Conservation (phyloP, 2,888 invertebrate species). For the Monopis laevigella region DNA sequence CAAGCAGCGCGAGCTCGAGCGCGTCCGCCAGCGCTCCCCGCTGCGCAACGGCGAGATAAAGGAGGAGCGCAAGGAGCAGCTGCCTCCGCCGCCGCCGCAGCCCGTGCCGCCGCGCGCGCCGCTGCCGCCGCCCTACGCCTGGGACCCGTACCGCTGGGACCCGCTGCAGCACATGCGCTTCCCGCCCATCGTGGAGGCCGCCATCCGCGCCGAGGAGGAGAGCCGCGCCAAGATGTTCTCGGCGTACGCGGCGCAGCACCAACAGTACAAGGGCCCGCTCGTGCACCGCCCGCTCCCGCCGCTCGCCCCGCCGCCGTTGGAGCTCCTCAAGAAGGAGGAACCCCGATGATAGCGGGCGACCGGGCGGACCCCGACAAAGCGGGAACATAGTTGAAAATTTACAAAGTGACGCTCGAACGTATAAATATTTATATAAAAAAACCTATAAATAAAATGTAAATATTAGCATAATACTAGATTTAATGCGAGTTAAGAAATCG, state of each 20-base stretch:
- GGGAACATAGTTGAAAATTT: conserved; percentile 26
- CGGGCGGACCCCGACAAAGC: conserved; percentile 24
- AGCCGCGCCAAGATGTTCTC: conserved; percentile 81
- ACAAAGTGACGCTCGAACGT: conserved; percentile 43
- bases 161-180: conserved; percentile 75
- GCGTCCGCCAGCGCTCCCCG: conserved; percentile 77
- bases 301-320: conserved; percentile 53
- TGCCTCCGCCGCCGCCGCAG: conserved; percentile 48
- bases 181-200: conserved; percentile 82
- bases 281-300: conserved; percentile 60
- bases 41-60: conserved; percentile 72
- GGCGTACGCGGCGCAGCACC: conserved; percentile 73
- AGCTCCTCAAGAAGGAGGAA: conserved; percentile 70
- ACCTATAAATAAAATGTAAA: conserved; percentile 66
- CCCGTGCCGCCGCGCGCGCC: conserved; percentile 69
- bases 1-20: conserved; percentile 65
- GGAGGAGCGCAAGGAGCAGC: conserved; percentile 64
- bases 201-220: conserved; percentile 81
- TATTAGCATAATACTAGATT: conserved; percentile 63
- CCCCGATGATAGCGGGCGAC: conserved; percentile 61
- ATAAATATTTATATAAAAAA: conserved; percentile 68
- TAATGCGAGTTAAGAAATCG: conserved; percentile 64
- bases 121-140: conserved; percentile 62
- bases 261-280: conserved; percentile 52
- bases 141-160: conserved; percentile 80